Percentiles rank a stretch among this genome's conserved stretches.
These are phyloP conservation scores for Lumbricus terrestris DNA, from an alignment of 2,888 invertebrate species.

Conservation along the genomic window DNA sequence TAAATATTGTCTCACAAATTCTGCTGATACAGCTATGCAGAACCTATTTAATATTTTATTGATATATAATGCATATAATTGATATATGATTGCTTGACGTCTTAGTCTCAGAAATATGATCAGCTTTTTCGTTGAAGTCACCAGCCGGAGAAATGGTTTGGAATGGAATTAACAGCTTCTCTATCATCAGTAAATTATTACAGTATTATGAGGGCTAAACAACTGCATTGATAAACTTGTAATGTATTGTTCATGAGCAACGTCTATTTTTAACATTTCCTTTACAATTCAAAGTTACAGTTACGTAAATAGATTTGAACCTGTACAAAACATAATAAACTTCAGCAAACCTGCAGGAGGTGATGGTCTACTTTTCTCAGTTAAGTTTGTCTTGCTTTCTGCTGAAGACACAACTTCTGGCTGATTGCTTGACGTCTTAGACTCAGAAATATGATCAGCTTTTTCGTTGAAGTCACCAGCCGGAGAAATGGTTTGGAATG, in stretches of 20 bases:
- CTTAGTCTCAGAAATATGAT: neutral
- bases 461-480: neutral
- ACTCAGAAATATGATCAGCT: neutral
- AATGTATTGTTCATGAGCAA: neutral
- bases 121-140: neutral
- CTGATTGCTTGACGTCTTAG: neutral
- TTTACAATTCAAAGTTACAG: neutral
- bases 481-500: neutral
- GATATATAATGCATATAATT: no score
- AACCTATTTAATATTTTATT: no score
- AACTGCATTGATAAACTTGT: neutral
- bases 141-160: neutral
- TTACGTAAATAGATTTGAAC: neutral
- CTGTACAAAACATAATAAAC: neutral
- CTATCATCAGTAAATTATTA: neutral
- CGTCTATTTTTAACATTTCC: neutral
- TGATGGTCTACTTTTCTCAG: neutral
- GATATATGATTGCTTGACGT: neutral
- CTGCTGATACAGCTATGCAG: no score
- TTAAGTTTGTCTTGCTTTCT: neutral
- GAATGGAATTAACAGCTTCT: neutral
- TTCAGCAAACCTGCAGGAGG: conserved; percentile 3
- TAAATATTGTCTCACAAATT: no score
- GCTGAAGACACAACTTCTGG: neutral
- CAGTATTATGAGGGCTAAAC: neutral